Conservation (phyloP, 2,888 invertebrate species). For the Oxycera nigricornis region DNA sequence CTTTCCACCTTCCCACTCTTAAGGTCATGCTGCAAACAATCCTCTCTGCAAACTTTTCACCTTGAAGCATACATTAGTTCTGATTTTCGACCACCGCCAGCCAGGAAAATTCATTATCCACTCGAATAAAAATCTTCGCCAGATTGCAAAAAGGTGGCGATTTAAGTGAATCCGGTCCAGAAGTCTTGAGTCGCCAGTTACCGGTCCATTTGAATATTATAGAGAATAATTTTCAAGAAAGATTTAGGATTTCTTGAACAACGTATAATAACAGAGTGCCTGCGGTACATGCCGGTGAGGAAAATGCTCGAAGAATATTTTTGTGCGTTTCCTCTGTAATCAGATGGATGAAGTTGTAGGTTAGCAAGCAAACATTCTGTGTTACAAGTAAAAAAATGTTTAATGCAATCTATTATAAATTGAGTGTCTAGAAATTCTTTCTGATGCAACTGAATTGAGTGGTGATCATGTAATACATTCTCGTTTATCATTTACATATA, state of each 20-base stretch:
- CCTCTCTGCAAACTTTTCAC: slow-evolving; percentile 2
- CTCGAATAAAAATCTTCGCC: slow-evolving; percentile 39
- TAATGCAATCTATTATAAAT: no score
- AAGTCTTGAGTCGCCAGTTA: background rate
- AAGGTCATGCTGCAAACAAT: background rate
- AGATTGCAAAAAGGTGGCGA: slow-evolving; percentile 23
- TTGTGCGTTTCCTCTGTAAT: no score
- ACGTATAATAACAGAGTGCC: background rate
- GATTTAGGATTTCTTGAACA: background rate
- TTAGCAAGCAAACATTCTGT: no score
- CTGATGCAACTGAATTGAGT: no score
- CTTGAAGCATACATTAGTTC: slow-evolving; percentile 44
- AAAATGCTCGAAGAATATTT: no score
- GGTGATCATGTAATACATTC: no score
- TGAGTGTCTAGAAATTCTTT: no score
- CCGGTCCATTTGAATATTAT: slow-evolving; percentile 23
- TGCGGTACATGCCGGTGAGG: no score
- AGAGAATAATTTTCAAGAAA: slow-evolving; percentile 16
- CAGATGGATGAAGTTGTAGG: no score
- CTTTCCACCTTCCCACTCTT: background rate
- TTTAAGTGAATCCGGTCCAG: slow-evolving; percentile 2
- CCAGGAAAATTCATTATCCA: slow-evolving; percentile 44
- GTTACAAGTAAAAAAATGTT: no score
- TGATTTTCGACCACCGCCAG: slow-evolving; percentile 42
- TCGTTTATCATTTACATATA: no score